Evolutionary conservation across 1,140 invertebrate species (phyloP).

Genomic region (Helicoverpa zea): DNA sequence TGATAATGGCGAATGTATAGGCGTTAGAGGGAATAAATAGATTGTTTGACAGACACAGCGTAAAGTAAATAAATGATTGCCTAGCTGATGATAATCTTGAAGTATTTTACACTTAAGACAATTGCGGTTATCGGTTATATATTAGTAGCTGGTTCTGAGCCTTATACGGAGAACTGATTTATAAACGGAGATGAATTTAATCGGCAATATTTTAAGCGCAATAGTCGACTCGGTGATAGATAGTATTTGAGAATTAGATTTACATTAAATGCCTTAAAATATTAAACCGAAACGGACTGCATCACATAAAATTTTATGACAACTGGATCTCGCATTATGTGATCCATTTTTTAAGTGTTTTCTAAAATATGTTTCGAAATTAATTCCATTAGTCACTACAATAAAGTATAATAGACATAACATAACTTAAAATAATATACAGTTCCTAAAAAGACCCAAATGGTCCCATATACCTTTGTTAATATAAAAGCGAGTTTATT

Average conservation of each 20-base stretch:
- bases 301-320: not conserved
- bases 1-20: conserved; percentile 46
- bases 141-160: conserved; percentile 9
- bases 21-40: conserved; percentile 39
- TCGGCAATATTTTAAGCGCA: conserved; percentile 1
- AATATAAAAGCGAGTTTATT: not conserved
- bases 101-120: conserved; percentile 44
- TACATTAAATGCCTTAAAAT: not conserved
- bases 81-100: conserved; percentile 31
- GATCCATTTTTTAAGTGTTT: not conserved
- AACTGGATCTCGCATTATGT: not conserved
- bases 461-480: no score
- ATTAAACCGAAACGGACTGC: not conserved
- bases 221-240: no score
- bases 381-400: no score
- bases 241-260: not conserved
- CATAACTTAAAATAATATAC: no score
- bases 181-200: conserved; percentile 8
- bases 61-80: conserved; percentile 42
- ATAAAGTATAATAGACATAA: no score
- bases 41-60: conserved; percentile 36
- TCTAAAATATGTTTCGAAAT: no score
- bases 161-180: conserved; percentile 19
- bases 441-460: no score
- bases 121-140: conserved; percentile 28